Conservation (phyloP, 1,140 invertebrate genomes). For the Coenobita brevimanus region DNA sequence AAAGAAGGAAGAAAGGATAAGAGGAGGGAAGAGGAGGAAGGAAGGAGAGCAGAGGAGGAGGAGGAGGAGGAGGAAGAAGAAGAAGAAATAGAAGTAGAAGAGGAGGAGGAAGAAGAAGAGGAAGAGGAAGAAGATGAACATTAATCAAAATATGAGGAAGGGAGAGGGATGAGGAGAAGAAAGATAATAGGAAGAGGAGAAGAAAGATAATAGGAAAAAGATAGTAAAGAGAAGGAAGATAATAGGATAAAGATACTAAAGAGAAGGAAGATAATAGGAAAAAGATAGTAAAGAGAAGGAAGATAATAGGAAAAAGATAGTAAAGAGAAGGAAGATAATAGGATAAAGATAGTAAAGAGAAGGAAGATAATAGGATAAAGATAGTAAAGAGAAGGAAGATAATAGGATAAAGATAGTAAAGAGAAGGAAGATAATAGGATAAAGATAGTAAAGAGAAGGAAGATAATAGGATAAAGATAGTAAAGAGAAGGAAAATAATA, state of each 20-base stretch:
- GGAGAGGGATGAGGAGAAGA: not conserved
- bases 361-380: not conserved
- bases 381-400: too few relatives aligned
- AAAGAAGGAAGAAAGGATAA: not conserved
- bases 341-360: not conserved
- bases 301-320: too few relatives aligned
- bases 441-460: too few relatives aligned
- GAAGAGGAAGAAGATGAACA: not conserved
- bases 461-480: too few relatives aligned
- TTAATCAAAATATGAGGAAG: not conserved
- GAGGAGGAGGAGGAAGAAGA: not conserved
- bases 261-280: too few relatives aligned
- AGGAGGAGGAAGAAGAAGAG: not conserved
- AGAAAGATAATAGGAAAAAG: not conserved
- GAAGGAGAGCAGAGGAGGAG: not conserved
- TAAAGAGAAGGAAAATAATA: too few relatives aligned
- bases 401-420: too few relatives aligned
- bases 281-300: too few relatives aligned
- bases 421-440: too few relatives aligned
- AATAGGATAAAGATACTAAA: not conserved
- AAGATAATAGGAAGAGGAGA: not conserved
- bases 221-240: not conserved
- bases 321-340: too few relatives aligned
- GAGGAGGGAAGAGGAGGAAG: not conserved
- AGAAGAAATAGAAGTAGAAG: not conserved